Evolutionary conservation across 2,113 vertebrate species (phyloP), one percentile per base, ranked within the genome.

Genomic region (Baryphthengus martii): DNA sequence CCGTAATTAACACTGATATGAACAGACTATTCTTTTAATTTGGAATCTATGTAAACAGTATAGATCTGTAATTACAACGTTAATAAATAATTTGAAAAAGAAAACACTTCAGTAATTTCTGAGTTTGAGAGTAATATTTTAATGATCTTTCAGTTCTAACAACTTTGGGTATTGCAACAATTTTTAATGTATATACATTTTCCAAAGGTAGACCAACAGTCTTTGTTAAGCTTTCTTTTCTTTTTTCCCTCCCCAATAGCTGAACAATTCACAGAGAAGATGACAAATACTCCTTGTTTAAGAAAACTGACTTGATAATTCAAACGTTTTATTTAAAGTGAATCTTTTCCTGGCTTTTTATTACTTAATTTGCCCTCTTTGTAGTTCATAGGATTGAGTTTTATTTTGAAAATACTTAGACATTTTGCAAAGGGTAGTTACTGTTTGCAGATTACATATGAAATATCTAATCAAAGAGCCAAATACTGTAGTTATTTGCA

Each of bases 111-210:
- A 24, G 13, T 90, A 61, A 47, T 58, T 10, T 37, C n/a, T 42
- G 7, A 52, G 37, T 44, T 42, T 58, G n/a, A 62, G 29, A 45
- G 14, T 59, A 88, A 26, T 29, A 9, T 42, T 91, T 62, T 45
- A 67, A 20, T 72, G 17, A 40, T 72, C 7, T 84, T 90, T 74
- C 15, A 35, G 10, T 31, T 81, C 15, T 81, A 50, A 19, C 26
- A 71, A 58, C 28, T 40, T 67, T 17, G 11, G 5, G 3, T 53
- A 2, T 52, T 59, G 10, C 29, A 59, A 8, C 0, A 1, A 13
- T 65, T 85, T 77, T 88, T 55, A 37, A 20, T 56, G 8, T 25
- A 18, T 20, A 19, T 17, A 40, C 2, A 17, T 74, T 74, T 84
- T 67, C 37, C 87, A 79, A 61, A 85, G 62, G 17, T 82, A 75